A percentile compares a stretch with the other conserved stretches of the same genome.
phyloP scores from a whole-genome alignment of 2,888 invertebrate species.

The Erebia ligea region DNA sequence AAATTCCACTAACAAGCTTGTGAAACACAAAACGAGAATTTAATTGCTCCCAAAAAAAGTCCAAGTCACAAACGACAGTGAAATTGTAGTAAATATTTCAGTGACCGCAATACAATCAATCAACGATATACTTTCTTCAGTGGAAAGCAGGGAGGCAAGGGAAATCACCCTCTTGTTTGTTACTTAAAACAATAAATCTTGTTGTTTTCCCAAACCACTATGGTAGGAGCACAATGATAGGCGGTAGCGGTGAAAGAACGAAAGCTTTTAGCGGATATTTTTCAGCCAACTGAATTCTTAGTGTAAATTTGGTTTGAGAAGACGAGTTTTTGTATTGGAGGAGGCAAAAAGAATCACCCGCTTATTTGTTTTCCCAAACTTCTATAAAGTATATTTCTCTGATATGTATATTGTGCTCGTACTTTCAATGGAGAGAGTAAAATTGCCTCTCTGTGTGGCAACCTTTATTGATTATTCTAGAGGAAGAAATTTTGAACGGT shows the following conservation, averaged over 20 bases:
- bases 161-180: conserved; percentile 16
- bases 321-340: too few relatives aligned
- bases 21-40: background rate
- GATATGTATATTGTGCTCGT: too few relatives aligned
- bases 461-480: too few relatives aligned
- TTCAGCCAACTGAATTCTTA: too few relatives aligned
- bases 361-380: too few relatives aligned
- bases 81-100: conserved; percentile 16
- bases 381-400: too few relatives aligned
- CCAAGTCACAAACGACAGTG: background rate
- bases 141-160: conserved; percentile 6
- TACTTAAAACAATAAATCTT: conserved; percentile 30
- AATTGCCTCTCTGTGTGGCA: too few relatives aligned
- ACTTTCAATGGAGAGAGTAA: too few relatives aligned
- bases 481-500: too few relatives aligned
- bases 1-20: background rate
- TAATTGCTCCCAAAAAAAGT: background rate
- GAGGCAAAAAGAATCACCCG: too few relatives aligned
- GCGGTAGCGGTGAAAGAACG: background rate
- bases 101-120: conserved; percentile 18
- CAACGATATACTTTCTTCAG: conserved; percentile 4
- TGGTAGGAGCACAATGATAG: background rate
- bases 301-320: too few relatives aligned
- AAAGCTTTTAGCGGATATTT: too few relatives aligned
- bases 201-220: conserved; percentile 12